These are phyloP conservation scores for Nymphicus hollandicus DNA, from an alignment of 2,113 vertebrate genomes.

Conservation along the genomic window DNA sequence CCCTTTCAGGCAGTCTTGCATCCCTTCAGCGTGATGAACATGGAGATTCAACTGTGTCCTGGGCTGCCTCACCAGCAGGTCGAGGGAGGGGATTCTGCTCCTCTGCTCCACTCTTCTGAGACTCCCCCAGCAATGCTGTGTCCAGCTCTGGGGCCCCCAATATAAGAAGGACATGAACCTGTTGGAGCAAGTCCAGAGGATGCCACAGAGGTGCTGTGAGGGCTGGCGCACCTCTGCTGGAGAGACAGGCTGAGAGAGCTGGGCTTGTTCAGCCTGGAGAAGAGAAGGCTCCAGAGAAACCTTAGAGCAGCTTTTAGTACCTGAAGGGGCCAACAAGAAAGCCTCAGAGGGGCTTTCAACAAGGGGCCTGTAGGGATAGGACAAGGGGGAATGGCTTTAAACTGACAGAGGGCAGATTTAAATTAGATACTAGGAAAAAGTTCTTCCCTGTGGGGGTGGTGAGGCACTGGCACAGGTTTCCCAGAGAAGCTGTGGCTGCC, in stretches of 20 bases:
- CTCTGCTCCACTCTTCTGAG: background rate
- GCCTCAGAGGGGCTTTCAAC: background rate
- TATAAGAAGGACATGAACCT: background rate
- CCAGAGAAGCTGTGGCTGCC: background rate
- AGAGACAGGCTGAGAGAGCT: background rate
- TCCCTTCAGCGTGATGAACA: accelerated
- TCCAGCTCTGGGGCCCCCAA: background rate
- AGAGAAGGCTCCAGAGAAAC: background rate
- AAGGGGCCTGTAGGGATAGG: background rate
- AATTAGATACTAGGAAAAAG: background rate
- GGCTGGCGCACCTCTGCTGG: background rate
- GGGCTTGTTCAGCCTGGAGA: background rate
- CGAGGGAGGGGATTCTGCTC: background rate
- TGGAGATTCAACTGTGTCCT: background rate
- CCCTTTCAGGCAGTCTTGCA: background rate
- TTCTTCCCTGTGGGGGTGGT: background rate
- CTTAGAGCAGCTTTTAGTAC: background rate
- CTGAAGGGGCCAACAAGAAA: background rate
- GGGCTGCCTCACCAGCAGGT: background rate
- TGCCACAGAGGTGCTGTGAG: background rate
- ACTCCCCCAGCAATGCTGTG: background rate
- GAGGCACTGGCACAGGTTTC: background rate
- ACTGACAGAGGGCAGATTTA: background rate
- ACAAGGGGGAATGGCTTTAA: background rate
- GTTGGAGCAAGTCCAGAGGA: background rate